Percentiles rank a stretch among this genome's conserved stretches.
Evolutionary conservation across 2,888 invertebrate genomes (phyloP).

Genomic region (Chrysina gloriosa): DNA sequence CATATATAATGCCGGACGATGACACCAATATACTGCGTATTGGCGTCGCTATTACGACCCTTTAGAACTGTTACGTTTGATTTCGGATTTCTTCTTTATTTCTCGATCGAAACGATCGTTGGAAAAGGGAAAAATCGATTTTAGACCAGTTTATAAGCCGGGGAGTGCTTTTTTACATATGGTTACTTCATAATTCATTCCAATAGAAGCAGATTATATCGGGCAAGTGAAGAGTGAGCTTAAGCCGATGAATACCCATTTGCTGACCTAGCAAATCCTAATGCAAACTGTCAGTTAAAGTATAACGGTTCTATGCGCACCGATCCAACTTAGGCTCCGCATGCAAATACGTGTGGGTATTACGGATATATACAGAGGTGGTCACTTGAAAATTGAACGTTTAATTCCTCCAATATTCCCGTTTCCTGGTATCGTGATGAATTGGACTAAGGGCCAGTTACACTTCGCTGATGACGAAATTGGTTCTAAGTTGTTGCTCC

Average conservation of each 20-base stretch:
- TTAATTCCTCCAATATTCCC: no score
- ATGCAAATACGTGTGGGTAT: no score
- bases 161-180: neutral
- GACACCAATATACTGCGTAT: constrained; percentile 56
- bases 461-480: no score
- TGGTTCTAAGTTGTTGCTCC: no score
- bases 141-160: neutral
- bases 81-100: neutral
- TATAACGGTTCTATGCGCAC: constrained; percentile 47
- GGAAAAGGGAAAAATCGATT: neutral
- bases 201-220: constrained; percentile 20
- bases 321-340: constrained; percentile 27
- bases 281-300: constrained; percentile 49
- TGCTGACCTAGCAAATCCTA: constrained; percentile 52
- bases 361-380: no score
- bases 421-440: no score
- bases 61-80: constrained; percentile 9
- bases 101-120: neutral
- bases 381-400: no score
- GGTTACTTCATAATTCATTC: neutral
- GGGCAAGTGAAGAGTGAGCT: constrained; percentile 17
- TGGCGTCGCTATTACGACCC: constrained; percentile 24
- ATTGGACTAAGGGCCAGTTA: no score
- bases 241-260: constrained; percentile 40
- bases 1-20: constrained; percentile 62